phyloP scores from a whole-genome alignment of 1,140 invertebrate genomes.

The Chironomus tepperi region DNA sequence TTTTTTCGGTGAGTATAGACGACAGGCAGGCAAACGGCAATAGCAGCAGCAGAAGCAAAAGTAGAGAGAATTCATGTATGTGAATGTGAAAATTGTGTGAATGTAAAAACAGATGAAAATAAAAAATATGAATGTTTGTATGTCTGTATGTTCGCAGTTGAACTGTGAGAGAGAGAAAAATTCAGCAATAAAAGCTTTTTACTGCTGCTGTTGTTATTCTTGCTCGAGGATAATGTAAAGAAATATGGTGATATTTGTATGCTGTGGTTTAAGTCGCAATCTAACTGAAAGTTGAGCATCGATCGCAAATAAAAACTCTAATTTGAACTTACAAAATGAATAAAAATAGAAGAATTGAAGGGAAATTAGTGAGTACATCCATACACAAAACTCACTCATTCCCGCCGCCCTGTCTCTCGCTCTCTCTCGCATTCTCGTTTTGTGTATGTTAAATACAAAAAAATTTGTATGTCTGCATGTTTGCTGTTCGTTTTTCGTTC shows the following conservation, averaged over 20 bases:
- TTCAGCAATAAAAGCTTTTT: background rate
- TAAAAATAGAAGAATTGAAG: background rate
- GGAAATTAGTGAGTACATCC: background rate
- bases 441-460: too few relatives aligned
- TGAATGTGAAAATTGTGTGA: background rate
- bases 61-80: background rate
- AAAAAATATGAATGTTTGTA: background rate
- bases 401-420: background rate
- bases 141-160: background rate
- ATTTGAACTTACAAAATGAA: background rate
- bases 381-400: background rate
- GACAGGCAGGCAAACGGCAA: too few relatives aligned
- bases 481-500: background rate
- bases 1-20: background rate
- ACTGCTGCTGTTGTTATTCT: background rate
- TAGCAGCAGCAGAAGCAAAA: background rate
- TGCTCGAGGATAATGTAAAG: too few relatives aligned
- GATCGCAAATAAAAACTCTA: background rate
- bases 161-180: background rate
- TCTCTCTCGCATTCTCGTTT: too few relatives aligned
- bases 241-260: too few relatives aligned
- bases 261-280: too few relatives aligned
- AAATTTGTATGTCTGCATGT: too few relatives aligned
- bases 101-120: slow-evolving; percentile 13
- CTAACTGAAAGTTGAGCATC: background rate